phyloP scores from a whole-genome alignment of 2,797 vertebrate genomes.

The Brotula barbata region DNA sequence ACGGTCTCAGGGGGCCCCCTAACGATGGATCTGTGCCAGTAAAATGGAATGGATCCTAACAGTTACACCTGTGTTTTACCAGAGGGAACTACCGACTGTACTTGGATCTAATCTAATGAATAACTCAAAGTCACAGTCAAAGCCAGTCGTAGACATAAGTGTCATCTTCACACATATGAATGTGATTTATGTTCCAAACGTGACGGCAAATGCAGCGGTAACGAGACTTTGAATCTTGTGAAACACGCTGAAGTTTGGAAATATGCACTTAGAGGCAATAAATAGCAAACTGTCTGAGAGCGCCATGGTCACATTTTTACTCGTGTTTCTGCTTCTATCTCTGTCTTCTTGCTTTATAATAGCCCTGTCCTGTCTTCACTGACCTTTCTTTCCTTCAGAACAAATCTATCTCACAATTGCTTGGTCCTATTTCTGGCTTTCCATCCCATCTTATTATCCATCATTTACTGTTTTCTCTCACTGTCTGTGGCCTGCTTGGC shows the following conservation, averaged over 20 bases:
- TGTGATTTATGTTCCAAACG: neutral
- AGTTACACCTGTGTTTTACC: too few species aligned
- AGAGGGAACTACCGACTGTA: too few species aligned
- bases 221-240: neutral
- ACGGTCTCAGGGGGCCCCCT: too few species aligned
- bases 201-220: too few species aligned
- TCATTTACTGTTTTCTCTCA: conserved; percentile 5
- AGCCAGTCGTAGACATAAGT: too few species aligned
- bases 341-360: neutral
- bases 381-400: conserved; percentile 4
- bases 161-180: too few species aligned
- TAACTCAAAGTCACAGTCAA: too few species aligned
- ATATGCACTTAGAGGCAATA: neutral
- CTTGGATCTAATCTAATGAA: too few species aligned
- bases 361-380: neutral
- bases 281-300: conserved; percentile 5
- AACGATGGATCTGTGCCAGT: too few species aligned
- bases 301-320: conserved; percentile 11
- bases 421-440: conserved; percentile 14
- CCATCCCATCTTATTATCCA: neutral
- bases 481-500: conserved; percentile 30
- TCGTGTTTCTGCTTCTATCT: conserved; percentile 1
- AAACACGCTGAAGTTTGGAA: neutral
- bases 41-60: too few species aligned
- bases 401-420: conserved; percentile 8